phyloP scores from a whole-genome alignment of 2,888 invertebrate genomes.

The Sinentomon sp. region DNA sequence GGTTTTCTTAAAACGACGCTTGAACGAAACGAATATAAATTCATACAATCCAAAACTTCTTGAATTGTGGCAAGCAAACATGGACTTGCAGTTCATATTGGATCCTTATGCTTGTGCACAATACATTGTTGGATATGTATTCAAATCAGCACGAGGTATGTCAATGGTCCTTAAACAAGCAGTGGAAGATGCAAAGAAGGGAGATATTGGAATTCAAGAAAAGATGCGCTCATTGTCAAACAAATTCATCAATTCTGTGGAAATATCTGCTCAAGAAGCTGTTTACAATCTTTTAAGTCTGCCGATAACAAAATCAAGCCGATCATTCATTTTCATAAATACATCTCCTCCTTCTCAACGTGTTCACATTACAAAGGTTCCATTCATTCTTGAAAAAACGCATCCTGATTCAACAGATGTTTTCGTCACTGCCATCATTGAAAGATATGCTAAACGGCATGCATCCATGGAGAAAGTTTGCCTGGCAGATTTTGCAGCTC shows the following conservation, averaged over 20 bases:
- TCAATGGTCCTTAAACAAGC: conserved; percentile 15
- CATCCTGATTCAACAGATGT: conserved; percentile 8
- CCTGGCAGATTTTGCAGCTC: conserved; percentile 17
- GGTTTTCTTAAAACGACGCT: conserved; percentile 14
- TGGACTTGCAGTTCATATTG: conserved; percentile 20
- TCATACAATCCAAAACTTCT: conserved; percentile 15
- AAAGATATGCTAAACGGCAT: conserved; percentile 17
- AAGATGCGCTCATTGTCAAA: conserved; percentile 12
- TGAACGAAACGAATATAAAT: conserved; percentile 15
- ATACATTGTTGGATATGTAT: conserved; percentile 17
- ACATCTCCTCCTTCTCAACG: conserved; percentile 14
- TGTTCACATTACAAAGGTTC: conserved; percentile 16
- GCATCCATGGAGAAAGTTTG: conserved; percentile 16
- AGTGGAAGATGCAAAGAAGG: conserved; percentile 15
- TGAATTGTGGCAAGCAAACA: conserved; percentile 18
- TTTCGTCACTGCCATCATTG: conserved; percentile 12
- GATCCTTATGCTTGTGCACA: conserved; percentile 19
- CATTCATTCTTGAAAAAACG: too few relatives aligned
- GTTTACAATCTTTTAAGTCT: conserved; percentile 13
- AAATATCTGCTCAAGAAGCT: conserved; percentile 17
- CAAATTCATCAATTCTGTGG: conserved; percentile 14
- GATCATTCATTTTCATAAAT: conserved; percentile 9
- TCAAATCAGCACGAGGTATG: conserved; percentile 13
- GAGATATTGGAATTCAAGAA: conserved; percentile 14
- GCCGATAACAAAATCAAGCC: conserved; percentile 6